Conservation (phyloP, 2,797 vertebrate species). For the Hydrophis major region DNA sequence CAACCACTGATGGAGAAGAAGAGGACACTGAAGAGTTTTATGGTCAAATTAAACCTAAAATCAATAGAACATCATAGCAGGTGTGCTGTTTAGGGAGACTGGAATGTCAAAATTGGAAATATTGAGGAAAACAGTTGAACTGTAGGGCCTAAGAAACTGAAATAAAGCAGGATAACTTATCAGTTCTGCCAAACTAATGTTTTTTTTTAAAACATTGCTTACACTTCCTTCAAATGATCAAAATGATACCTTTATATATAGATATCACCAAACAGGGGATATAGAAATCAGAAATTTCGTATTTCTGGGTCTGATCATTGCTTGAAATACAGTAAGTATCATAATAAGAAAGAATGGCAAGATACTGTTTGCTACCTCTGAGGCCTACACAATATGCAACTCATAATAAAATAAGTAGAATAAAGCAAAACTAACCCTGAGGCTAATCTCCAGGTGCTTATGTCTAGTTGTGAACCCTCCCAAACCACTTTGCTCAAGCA, state of each 20-base stretch:
- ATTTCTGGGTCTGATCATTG: neutral
- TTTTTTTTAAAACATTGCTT: neutral
- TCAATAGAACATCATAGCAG: neutral
- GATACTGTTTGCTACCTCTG: neutral
- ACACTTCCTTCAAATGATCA: neutral
- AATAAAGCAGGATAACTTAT: neutral
- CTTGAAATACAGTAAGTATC: neutral
- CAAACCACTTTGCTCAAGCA: constrained; percentile 16
- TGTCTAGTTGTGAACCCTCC: constrained; percentile 14
- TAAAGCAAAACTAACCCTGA: neutral
- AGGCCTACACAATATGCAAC: neutral
- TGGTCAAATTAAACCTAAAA: neutral
- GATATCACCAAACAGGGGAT: too few relatives aligned
- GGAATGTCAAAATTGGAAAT: neutral
- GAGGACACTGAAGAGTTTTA: neutral
- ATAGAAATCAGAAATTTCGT: neutral
- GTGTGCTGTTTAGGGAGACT: neutral
- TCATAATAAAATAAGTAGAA: neutral
- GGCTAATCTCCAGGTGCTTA: constrained; percentile 12
- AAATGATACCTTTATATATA: neutral
- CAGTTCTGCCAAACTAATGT: neutral
- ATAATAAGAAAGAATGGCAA: neutral
- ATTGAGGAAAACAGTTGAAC: neutral
- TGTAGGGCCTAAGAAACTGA: neutral
- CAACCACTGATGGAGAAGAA: neutral